A percentile compares a stretch with the other conserved stretches of the same genome.
These are phyloP conservation scores for Montipora foliosa DNA, from an alignment of 64 coral and sea anemone species.

Conservation along the genomic window DNA sequence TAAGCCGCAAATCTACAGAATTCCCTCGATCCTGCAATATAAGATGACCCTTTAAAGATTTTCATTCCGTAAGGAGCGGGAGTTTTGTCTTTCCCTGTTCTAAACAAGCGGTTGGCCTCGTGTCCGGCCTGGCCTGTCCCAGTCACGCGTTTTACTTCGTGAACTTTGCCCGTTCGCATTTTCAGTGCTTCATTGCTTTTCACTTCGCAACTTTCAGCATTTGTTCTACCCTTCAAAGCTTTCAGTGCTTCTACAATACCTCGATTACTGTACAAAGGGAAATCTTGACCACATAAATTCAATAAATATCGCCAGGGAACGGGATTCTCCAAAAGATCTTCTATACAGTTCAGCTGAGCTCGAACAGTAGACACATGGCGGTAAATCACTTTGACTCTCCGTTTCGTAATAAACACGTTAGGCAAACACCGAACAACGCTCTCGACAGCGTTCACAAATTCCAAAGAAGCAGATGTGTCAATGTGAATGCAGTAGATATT, in stretches of 20 bases:
- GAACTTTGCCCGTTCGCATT: not conserved
- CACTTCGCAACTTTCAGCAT: slow-evolving; percentile 5
- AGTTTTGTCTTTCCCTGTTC: not conserved
- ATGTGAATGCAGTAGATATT: slow-evolving; percentile 59
- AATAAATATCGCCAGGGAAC: slow-evolving; percentile 46
- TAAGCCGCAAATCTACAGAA: not conserved
- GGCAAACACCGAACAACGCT: slow-evolving; percentile 33
- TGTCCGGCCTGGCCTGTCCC: no score
- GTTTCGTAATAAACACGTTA: slow-evolving; percentile 45
- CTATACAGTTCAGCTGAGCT: slow-evolving; percentile 46
- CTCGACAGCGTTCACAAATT: slow-evolving; percentile 27
- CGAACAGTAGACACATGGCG: slow-evolving; percentile 25
- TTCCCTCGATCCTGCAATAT: slow-evolving; percentile 13
- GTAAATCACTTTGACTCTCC: slow-evolving; percentile 31
- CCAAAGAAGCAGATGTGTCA: not conserved
- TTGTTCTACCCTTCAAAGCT: slow-evolving; percentile 39
- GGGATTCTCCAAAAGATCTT: slow-evolving; percentile 19
- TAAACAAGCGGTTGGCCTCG: not conserved
- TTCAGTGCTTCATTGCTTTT: not conserved
- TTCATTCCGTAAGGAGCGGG: not conserved
- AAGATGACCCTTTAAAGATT: slow-evolving; percentile 29
- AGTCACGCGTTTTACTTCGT: not conserved
- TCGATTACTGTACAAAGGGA: slow-evolving; percentile 39
- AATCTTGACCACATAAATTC: slow-evolving; percentile 50
- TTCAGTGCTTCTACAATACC: slow-evolving; percentile 38